Conservation (phyloP, 2,113 vertebrate genomes). For the Gambusia affinis region DNA sequence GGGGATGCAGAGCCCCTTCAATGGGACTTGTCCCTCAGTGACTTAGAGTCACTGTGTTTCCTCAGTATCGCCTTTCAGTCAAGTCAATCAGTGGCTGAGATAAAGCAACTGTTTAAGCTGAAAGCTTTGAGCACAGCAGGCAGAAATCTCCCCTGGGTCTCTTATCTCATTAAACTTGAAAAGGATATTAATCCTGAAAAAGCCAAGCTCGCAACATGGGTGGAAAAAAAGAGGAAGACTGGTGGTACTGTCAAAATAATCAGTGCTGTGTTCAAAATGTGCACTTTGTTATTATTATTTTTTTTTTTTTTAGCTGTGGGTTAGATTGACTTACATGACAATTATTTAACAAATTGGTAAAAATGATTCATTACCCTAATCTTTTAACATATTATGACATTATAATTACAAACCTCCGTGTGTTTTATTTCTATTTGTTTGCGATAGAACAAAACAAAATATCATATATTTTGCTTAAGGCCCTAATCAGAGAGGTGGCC, state of each 20-base stretch:
- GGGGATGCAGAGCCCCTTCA: constrained; percentile 39
- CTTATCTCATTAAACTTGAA: constrained; percentile 95
- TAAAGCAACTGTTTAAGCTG: constrained; percentile 88
- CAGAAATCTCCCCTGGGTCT: constrained; percentile 79
- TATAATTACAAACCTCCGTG: no score
- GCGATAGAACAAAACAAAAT: no score
- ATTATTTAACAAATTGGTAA: background rate
- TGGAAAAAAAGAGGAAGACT: constrained; percentile 59
- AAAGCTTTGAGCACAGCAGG: constrained; percentile 86
- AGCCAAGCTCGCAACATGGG: constrained; percentile 81
- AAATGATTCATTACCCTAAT: background rate
- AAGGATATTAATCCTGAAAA: constrained; percentile 88
- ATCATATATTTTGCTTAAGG: no score
- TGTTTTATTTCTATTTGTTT: no score
- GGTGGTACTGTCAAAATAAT: constrained; percentile 64
- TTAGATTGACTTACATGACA: background rate
- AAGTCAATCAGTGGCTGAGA: constrained; percentile 89
- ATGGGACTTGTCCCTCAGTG: constrained; percentile 64
- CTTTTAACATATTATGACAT: no score
- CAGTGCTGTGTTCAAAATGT: constrained; percentile 52
- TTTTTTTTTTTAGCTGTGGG: background rate
- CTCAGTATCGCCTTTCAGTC: constrained; percentile 89
- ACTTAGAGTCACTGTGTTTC: constrained; percentile 82
- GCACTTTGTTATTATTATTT: background rate
- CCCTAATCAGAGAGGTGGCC: no score